These are phyloP conservation scores for Ursus arctos DNA, from an alignment of 2,113 vertebrate species.

Conservation along the genomic window DNA sequence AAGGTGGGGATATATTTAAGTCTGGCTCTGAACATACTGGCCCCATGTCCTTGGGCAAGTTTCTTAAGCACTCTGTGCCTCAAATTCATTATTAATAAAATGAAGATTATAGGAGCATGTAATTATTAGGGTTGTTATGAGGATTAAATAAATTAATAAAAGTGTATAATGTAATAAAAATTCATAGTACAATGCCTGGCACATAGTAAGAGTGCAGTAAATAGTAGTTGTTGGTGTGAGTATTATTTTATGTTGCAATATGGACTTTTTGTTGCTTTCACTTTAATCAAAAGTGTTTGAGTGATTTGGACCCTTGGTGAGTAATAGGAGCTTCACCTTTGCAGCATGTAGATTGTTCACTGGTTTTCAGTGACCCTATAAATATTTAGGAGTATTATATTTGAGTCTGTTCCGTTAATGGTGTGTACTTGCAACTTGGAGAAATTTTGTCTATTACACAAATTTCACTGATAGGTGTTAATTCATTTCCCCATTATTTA, in stretches of 20 bases:
- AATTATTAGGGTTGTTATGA: neutral
- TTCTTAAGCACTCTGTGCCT: neutral
- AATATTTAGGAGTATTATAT: neutral
- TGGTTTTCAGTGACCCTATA: neutral
- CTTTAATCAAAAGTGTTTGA: slow-evolving; percentile 12
- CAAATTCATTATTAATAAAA: neutral
- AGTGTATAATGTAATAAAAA: neutral
- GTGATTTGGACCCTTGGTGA: neutral
- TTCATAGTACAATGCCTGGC: neutral
- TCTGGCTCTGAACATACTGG: neutral
- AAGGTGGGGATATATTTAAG: neutral
- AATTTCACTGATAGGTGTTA: neutral
- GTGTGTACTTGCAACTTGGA: neutral
- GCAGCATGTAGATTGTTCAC: neutral
- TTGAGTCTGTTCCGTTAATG: neutral
- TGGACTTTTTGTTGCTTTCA: neutral
- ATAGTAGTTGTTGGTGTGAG: neutral
- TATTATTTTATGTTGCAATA: neutral
- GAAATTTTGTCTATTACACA: neutral
- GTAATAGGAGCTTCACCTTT: neutral
- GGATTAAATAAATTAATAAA: neutral
- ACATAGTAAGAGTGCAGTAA: neutral
- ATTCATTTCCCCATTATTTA: slow-evolving; percentile 24
- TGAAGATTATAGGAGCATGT: neutral
- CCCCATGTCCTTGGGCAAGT: neutral